Evolutionary conservation across 2,888 invertebrate genomes (phyloP).

Genomic region (Xanthia togata): DNA sequence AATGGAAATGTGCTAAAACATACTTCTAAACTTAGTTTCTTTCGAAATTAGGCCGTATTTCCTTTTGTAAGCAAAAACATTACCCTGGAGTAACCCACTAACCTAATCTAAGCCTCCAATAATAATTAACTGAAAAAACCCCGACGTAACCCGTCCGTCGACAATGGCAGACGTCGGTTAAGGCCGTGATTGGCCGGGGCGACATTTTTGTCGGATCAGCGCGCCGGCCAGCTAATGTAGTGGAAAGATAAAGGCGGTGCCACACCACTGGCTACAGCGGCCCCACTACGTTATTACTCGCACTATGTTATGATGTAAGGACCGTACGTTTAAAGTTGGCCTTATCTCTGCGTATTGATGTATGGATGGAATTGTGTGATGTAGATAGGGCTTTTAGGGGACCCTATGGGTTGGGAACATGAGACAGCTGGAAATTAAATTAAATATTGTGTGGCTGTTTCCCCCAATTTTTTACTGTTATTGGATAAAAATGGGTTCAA

Average conservation of each 20-base stretch:
- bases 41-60: conserved; percentile 13
- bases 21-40: background rate
- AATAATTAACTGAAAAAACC: conserved; percentile 64
- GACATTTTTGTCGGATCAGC: conserved; percentile 71
- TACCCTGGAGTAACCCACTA: conserved; percentile 8
- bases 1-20: background rate
- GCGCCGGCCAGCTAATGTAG: conserved; percentile 67
- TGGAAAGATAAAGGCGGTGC: conserved; percentile 70
- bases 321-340: conserved; percentile 62
- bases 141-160: conserved; percentile 51
- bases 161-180: conserved; percentile 63
- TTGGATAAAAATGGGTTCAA: conserved; percentile 4
- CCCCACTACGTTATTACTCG: conserved; percentile 61
- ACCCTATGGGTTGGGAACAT: conserved; percentile 14
- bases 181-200: conserved; percentile 63
- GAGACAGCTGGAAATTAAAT: conserved; percentile 36
- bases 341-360: conserved; percentile 63
- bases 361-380: conserved; percentile 54
- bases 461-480: background rate
- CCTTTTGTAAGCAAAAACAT: conserved; percentile 26
- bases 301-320: conserved; percentile 62
- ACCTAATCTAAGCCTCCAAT: conserved; percentile 48
- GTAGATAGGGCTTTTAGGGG: conserved; percentile 46
- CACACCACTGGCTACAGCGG: conserved; percentile 66
- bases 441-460: conserved; percentile 4